Evolutionary conservation across 35 echinoderm and acorn worm genomes (phyloP).

Genomic region (Heliocidaris erythrogramma): DNA sequence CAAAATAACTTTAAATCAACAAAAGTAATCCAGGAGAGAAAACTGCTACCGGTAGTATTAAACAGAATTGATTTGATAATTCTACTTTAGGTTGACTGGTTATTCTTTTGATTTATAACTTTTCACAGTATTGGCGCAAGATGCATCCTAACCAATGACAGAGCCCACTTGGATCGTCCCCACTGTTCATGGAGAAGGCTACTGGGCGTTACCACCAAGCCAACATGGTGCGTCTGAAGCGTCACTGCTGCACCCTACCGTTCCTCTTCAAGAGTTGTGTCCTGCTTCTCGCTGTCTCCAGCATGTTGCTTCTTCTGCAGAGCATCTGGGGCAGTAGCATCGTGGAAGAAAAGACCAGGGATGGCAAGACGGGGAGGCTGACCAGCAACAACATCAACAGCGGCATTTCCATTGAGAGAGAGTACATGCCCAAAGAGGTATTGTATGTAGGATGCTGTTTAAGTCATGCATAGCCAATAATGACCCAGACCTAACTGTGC

Average conservation of each 20-base stretch:
- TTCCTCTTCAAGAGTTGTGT: slow-evolving; percentile 41
- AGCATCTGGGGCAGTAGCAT: slow-evolving; percentile 32
- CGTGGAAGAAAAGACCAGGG: neutral
- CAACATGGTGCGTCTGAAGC: slow-evolving; percentile 22
- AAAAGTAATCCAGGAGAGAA: too few species aligned
- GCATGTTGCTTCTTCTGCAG: slow-evolving; percentile 29
- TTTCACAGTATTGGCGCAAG: neutral
- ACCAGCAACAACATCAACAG: slow-evolving; percentile 8
- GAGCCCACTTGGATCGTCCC: neutral
- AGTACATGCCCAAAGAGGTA: neutral
- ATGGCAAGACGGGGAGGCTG: neutral
- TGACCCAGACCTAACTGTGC: too few species aligned
- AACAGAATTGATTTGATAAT: too few species aligned
- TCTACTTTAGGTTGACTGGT: neutral
- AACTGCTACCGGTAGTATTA: too few species aligned
- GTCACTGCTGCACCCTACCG: slow-evolving; percentile 9
- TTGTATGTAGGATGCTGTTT: neutral
- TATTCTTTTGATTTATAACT: neutral
- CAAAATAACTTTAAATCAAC: too few species aligned
- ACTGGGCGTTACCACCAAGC: neutral
- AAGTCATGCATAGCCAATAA: too few species aligned
- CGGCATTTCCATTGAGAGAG: neutral
- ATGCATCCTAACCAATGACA: neutral
- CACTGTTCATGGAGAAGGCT: neutral
- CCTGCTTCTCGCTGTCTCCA: neutral